Percentiles rank a stretch among this genome's conserved stretches.
Conservation (phyloP, 2,888 invertebrate species). For the Nebria salina region DNA sequence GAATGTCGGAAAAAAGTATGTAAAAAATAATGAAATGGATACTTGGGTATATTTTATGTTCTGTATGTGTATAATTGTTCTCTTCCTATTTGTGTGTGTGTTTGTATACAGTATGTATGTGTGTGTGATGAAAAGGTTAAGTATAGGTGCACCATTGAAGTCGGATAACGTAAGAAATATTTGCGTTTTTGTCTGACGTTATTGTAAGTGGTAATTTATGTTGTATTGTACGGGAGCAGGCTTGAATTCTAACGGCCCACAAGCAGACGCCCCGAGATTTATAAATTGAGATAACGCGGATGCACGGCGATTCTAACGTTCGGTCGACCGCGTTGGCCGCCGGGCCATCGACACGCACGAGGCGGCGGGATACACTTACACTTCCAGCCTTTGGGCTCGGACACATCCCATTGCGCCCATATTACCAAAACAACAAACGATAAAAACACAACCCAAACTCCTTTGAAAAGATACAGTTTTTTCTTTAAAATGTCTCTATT, state of each 20-base stretch:
- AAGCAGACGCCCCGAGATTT: constrained; percentile 39
- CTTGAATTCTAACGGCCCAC: constrained; percentile 39
- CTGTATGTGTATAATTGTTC: no score
- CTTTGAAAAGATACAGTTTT: neutral
- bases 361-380: neutral
- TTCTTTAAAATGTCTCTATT: neutral
- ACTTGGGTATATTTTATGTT: no score
- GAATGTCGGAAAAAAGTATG: no score
- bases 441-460: neutral
- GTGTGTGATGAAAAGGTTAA: constrained; percentile 7
- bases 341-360: constrained; percentile 6
- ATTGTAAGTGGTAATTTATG: constrained; percentile 39
- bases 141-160: constrained; percentile 13
- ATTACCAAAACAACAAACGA: neutral
- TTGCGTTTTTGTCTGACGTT: constrained; percentile 32
- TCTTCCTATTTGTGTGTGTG: neutral
- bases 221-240: constrained; percentile 36
- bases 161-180: constrained; percentile 29
- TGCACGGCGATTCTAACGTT: constrained; percentile 28
- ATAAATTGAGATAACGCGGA: constrained; percentile 41
- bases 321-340: neutral
- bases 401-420: constrained; percentile 2
- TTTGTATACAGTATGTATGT: neutral
- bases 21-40: no score
- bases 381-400: neutral